A percentile compares a stretch with the other conserved stretches of the same genome.
Evolutionary conservation across 2,888 invertebrate genomes (phyloP).

Genomic region (Drosophila melanosoma): DNA sequence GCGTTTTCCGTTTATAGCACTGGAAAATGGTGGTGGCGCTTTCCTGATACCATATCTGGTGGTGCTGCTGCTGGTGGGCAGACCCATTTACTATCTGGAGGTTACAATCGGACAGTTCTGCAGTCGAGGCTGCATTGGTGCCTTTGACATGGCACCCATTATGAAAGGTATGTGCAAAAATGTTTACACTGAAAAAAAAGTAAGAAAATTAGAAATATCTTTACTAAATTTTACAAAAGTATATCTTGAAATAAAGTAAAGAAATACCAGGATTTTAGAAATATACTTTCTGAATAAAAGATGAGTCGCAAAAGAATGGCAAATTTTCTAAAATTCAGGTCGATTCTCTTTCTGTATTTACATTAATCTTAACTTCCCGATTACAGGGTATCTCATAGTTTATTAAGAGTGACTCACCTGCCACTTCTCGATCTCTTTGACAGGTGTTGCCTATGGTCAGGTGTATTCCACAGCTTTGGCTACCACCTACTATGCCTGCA

Average conservation of each 20-base stretch:
- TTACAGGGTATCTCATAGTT: neutral
- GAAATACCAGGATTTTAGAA: neutral
- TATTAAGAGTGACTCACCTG: no score
- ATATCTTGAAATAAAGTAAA: no score
- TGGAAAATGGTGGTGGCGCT: slow-evolving; percentile 89
- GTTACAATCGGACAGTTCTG: slow-evolving; percentile 90
- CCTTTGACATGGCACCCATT: slow-evolving; percentile 88
- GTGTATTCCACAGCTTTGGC: slow-evolving; percentile 86
- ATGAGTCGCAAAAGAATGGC: no score
- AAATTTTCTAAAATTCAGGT: neutral
- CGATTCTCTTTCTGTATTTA: neutral
- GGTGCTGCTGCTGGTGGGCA: slow-evolving; percentile 88
- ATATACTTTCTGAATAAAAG: neutral
- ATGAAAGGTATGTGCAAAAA: slow-evolving; percentile 87
- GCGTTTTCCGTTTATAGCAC: slow-evolving; percentile 89
- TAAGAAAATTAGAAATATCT: neutral
- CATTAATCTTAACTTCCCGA: neutral
- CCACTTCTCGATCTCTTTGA: neutral
- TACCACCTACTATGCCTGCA: slow-evolving; percentile 88
- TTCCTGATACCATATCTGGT: slow-evolving; percentile 89
- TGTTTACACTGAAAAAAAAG: neutral
- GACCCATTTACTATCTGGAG: slow-evolving; percentile 90
- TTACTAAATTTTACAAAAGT: neutral
- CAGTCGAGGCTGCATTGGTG: slow-evolving; percentile 88
- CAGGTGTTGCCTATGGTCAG: slow-evolving; percentile 87